phyloP scores from a whole-genome alignment of 1,140 invertebrate species.

The Drosophila teissieri region DNA sequence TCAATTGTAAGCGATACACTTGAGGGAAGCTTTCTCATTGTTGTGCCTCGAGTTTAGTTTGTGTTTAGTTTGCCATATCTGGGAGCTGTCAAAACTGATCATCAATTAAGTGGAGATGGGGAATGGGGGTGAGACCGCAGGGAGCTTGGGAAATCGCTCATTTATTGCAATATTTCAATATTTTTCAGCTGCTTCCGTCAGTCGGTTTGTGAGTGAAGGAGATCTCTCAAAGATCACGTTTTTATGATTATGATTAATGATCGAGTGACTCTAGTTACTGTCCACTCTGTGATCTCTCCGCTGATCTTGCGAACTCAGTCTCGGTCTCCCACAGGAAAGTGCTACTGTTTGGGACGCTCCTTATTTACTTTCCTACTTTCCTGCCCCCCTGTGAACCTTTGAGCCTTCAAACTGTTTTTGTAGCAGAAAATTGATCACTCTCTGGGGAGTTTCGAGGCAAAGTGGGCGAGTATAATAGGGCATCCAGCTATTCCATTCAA shows the following conservation, averaged over 20 bases:
- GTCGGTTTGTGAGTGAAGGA: slow-evolving; percentile 23
- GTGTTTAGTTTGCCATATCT: slow-evolving; percentile 31
- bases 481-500: slow-evolving; percentile 4
- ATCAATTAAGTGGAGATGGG: slow-evolving; percentile 62
- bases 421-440: slow-evolving; percentile 52
- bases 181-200: slow-evolving; percentile 71
- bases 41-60: slow-evolving; percentile 14
- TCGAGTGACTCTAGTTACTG: slow-evolving; percentile 39
- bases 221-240: slow-evolving; percentile 51
- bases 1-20: slow-evolving; percentile 67
- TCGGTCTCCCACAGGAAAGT: slow-evolving; percentile 49
- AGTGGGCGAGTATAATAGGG: background rate
- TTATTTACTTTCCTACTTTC: slow-evolving; percentile 8
- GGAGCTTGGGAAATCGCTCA: slow-evolving; percentile 31
- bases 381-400: slow-evolving; percentile 21
- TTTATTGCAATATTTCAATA: slow-evolving; percentile 30
- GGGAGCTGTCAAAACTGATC: slow-evolving; percentile 69
- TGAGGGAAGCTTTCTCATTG: slow-evolving; percentile 9
- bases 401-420: slow-evolving; percentile 9
- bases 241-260: slow-evolving; percentile 75
- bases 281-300: slow-evolving; percentile 33
- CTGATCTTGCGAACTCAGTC: slow-evolving; percentile 15
- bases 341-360: slow-evolving; percentile 57
- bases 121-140: background rate
- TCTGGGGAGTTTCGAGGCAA: slow-evolving; percentile 38